Evolutionary conservation across 2,113 vertebrate species (phyloP).

Genomic region (Tonatia bakeri): DNA sequence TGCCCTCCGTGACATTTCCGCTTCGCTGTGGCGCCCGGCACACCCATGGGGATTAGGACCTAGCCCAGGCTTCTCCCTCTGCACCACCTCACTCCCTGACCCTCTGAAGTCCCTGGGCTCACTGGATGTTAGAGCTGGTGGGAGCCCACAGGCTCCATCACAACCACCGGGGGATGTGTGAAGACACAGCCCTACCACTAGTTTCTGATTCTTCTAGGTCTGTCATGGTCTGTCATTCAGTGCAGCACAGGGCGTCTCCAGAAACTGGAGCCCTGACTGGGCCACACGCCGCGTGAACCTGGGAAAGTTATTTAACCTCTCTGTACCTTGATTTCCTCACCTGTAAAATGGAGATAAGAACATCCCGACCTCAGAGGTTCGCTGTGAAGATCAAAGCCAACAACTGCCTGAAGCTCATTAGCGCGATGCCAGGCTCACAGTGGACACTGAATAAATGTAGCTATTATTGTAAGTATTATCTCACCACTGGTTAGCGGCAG

Average conservation of each 20-base stretch:
- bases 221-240: background rate
- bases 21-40: background rate
- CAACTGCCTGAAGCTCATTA: background rate
- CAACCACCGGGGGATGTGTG: background rate
- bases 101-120: background rate
- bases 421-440: background rate
- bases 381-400: background rate
- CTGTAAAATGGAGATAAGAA: background rate
- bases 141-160: no score
- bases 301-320: background rate
- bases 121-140: background rate
- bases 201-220: background rate
- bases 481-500: background rate
- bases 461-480: conserved; percentile 33
- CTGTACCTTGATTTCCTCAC: background rate
- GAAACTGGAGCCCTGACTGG: background rate
- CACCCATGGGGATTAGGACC: accelerated
- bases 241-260: background rate
- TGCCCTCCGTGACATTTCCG: accelerated
- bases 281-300: background rate
- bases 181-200: background rate
- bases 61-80: background rate
- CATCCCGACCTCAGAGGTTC: background rate
- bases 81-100: background rate
- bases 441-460: background rate